Evolutionary conservation across 92 coral and sea anemone species (phyloP), one percentile per base, ranked within the genome.

Genomic region (Parazoanthus swiftii): DNA sequence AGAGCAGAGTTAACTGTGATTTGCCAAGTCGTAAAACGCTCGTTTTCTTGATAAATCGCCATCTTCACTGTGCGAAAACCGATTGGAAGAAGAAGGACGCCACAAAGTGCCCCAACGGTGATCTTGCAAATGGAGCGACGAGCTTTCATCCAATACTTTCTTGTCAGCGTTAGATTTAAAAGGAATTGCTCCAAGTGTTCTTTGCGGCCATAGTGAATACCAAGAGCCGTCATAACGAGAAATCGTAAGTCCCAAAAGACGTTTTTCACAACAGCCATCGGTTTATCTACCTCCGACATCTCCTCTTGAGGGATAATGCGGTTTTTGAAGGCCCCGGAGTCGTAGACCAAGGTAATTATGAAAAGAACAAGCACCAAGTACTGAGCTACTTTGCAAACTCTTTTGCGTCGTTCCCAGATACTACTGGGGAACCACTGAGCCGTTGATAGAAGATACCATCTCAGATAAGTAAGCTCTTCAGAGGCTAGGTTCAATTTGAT

Each of bases 181-280:
- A 93, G 81, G 77, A 94, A 67, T 20, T 67, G 85, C 39, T 92
- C 95, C 23, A 93, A 37, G 74, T 93, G 96, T 15, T 88, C 79
- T 56, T 81, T 90, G 29, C 85, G 83, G 67, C 93, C 88, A 88
- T 94, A 94, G 10, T 50, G 29, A 39, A 89, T 37, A 0, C 95
- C 95, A 23, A 94, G 76, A 36, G 87, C 18, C 58, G 86, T 72
- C 88, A 93, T 86, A 7, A 86, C 89, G 13, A 89, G 85, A 81
- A 78, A 88, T 11, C 97, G 89, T 3, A 88, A 43, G 8, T 88
- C 81, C 97, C 97, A 94, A 42, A 91, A 66, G 59, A 85, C 35
- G 66, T 89, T 91, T 50, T 94, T 94, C 56, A 79, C 90, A 18
- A 89, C 80, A 3, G 92, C 93, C n/a, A 94, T 74, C 0, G 97